A percentile compares a stretch with the other conserved stretches of the same genome.
These are phyloP conservation scores for Montipora efflorescens DNA, from an alignment of 64 coral and sea anemone genomes.

Conservation along the genomic window DNA sequence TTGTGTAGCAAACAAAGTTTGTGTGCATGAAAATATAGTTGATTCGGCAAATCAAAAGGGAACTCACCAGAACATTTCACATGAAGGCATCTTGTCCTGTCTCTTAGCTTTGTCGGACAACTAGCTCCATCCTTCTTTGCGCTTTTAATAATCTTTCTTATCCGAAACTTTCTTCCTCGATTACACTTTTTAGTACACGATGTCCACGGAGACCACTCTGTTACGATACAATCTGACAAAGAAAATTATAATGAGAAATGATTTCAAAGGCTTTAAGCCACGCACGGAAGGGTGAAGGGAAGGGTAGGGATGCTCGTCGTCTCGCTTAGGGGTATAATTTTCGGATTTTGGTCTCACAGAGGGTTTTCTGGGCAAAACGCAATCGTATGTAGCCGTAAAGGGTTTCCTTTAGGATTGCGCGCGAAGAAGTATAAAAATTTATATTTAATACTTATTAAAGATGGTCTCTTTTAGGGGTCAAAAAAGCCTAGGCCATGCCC, in stretches of 20 bases:
- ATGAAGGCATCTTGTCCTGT: conserved; percentile 52
- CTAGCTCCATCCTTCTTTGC: conserved; percentile 34
- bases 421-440: too few species aligned
- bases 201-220: conserved; percentile 64
- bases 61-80: conserved; percentile 42
- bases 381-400: too few species aligned
- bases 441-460: too few species aligned
- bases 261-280: too few species aligned
- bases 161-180: conserved; percentile 54
- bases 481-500: too few species aligned
- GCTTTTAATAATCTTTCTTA: conserved; percentile 57
- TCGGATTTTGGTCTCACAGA: too few species aligned
- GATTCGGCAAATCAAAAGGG: neutral
- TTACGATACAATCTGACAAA: conserved; percentile 40
- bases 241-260: neutral
- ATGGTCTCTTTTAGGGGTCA: too few species aligned
- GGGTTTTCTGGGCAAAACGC: too few species aligned
- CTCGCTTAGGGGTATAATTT: too few species aligned
- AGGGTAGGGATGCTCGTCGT: too few species aligned
- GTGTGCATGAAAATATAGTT: neutral
- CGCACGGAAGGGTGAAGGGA: too few species aligned
- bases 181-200: conserved; percentile 51
- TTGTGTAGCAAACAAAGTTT: neutral
- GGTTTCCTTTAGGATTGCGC: too few species aligned
- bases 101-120: conserved; percentile 39